These are phyloP conservation scores for Petroica traversi DNA, from an alignment of 2,113 vertebrate species.

Conservation along the genomic window DNA sequence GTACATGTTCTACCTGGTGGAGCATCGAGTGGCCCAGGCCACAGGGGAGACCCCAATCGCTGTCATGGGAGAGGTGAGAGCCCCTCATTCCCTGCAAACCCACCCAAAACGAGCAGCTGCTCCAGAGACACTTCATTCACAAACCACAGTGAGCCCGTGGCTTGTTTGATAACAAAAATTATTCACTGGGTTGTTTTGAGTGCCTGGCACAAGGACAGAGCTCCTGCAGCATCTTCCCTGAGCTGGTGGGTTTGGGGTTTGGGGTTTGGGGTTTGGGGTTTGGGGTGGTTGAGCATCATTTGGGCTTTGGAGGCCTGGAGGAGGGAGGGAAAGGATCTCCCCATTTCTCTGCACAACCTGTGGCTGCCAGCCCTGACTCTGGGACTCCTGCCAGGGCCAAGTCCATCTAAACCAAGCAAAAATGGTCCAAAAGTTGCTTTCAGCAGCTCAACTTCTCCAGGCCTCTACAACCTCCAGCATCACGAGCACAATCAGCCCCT, in stretches of 20 bases:
- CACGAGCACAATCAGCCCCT: accelerated
- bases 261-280: background rate
- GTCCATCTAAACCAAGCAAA: background rate
- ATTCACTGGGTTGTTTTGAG: background rate
- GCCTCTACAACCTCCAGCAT: background rate
- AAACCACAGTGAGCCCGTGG: accelerated
- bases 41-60: slow-evolving; percentile 96
- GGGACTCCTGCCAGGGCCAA: background rate
- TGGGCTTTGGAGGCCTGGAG: background rate
- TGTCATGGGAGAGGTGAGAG: slow-evolving; percentile 94
- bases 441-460: background rate
- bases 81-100: background rate
- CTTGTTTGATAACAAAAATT: accelerated
- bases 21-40: slow-evolving; percentile 93
- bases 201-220: background rate
- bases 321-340: background rate
- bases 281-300: background rate
- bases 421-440: background rate
- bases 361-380: background rate
- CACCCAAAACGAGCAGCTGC: background rate
- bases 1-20: slow-evolving; percentile 99
- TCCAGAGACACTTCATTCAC: background rate
- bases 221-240: background rate
- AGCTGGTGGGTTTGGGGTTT: background rate
- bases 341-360: background rate